Evolutionary conservation across 2,888 invertebrate genomes (phyloP).

Genomic region (Pristionchus maxplancki): DNA sequence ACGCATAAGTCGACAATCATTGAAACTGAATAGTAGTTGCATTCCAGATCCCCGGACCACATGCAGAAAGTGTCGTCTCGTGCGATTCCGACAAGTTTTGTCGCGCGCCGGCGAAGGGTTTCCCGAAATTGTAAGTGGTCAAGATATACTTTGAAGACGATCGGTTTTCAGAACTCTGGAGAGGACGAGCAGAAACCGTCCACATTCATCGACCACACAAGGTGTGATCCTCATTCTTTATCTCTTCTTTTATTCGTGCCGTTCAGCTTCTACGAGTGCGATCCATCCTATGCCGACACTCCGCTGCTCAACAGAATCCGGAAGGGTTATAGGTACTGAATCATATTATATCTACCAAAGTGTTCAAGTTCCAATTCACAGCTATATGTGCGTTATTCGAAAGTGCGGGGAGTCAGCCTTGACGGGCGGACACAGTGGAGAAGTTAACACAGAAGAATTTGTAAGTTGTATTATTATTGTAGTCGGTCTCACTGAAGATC

Average conservation of each 20-base stretch:
- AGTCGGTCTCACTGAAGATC: not conserved
- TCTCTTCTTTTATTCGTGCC: no score
- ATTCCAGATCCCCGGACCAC: no score
- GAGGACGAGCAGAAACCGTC: not conserved
- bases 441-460: not conserved
- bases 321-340: conserved; percentile 9
- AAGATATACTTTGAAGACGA: not conserved
- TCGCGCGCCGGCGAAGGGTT: not conserved
- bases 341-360: not conserved
- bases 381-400: not conserved
- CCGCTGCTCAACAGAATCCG: not conserved
- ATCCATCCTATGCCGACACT: not conserved
- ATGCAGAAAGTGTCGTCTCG: no score
- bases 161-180: not conserved
- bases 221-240: not conserved
- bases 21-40: no score
- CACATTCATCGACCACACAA: not conserved
- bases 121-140: not conserved
- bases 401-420: not conserved
- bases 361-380: not conserved
- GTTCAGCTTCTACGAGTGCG: not conserved
- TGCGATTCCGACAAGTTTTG: not conserved
- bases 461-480: not conserved
- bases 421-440: not conserved
- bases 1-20: no score